These are phyloP conservation scores for Ophioninae sp. DNA, from an alignment of 2,888 invertebrate species.

Conservation along the genomic window DNA sequence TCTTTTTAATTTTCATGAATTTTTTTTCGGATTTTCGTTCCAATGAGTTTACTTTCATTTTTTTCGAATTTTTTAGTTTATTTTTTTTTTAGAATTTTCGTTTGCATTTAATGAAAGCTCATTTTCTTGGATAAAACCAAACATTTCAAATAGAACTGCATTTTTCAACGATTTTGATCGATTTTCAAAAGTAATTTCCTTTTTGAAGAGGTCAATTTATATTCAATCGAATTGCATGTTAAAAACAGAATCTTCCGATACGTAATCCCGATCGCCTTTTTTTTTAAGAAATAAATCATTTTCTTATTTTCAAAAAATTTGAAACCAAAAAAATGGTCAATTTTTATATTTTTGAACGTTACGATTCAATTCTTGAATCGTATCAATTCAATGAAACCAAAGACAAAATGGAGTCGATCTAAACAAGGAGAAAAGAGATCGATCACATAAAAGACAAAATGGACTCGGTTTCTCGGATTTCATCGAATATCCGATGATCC, in stretches of 20 bases:
- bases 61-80: too few relatives aligned
- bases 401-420: neutral
- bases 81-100: neutral
- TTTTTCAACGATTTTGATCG: neutral
- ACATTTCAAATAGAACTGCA: neutral
- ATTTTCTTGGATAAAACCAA: neutral
- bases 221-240: neutral
- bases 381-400: neutral
- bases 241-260: neutral
- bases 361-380: neutral
- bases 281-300: neutral
- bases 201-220: neutral
- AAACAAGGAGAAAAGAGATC: neutral
- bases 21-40: neutral
- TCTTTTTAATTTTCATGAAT: neutral
- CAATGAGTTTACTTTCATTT: neutral
- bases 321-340: neutral
- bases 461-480: slow-evolving; percentile 67
- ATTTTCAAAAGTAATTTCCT: neutral
- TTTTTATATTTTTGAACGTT: neutral
- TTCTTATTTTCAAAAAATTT: neutral
- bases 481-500: slow-evolving; percentile 63
- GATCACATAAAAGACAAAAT: slow-evolving; percentile 64
- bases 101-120: neutral
- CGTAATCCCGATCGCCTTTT: neutral